Evolutionary conservation across 37 sponge, comb jelly and placozoan species (phyloP).

Genomic region (Eunapius fragilis): DNA sequence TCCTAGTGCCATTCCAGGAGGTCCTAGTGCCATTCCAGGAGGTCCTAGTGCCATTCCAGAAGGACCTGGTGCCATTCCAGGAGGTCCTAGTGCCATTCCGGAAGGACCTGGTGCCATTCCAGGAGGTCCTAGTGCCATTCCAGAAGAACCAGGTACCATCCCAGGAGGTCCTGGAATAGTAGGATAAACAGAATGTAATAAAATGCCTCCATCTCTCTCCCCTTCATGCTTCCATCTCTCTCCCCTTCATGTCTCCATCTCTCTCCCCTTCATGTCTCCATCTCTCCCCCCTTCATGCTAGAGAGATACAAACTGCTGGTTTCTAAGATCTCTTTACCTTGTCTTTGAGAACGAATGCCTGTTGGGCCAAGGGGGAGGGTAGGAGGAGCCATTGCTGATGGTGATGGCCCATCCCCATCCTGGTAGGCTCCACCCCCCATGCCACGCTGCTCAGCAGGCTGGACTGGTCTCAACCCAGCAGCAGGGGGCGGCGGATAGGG

Average conservation of each 20-base stretch:
- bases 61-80: no score
- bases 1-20: no score
- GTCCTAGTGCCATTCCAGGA: no score
- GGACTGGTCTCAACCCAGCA: not conserved
- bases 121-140: conserved; percentile 1
- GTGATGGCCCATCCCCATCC: not conserved
- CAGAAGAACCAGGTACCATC: conserved; percentile 15
- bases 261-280: no score
- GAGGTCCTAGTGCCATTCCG: conserved; percentile 2
- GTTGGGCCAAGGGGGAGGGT: not conserved
- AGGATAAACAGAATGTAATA: no score
- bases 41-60: no score
- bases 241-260: no score
- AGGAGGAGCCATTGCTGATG: not conserved
- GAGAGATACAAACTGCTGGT: no score
- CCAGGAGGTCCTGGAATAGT: no score
- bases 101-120: conserved; percentile 16
- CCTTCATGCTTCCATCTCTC: no score
- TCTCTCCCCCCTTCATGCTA: not conserved
- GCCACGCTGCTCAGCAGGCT: not conserved
- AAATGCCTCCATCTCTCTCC: no score
- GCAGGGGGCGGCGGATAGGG: not conserved
- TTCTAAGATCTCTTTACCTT: no score
- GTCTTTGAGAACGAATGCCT: not conserved
- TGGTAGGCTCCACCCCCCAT: not conserved